Evolutionary conservation across 2,113 vertebrate genomes (phyloP), one percentile per base, ranked within the genome.

Genomic region (Bagarius yarrelli): DNA sequence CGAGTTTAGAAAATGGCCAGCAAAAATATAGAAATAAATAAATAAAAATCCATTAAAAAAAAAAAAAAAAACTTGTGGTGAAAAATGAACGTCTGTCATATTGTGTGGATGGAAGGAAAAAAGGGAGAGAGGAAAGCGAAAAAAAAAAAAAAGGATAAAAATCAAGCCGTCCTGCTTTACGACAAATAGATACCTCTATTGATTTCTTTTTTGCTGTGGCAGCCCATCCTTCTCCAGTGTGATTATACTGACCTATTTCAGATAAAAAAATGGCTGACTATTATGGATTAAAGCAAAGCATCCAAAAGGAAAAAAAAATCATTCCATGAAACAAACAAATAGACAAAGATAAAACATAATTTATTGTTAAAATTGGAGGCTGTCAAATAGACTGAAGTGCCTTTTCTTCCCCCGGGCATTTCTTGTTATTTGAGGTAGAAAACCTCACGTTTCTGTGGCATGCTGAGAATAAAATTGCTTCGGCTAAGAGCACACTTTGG

Each of bases 161-260:
- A 92, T 93, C 90, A 91, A 63, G 88, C 88, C 93, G 92, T 90
- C 91, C 92, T 93, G 92, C 91, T 94, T 93, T 88, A 93, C 86
- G 90, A 92, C 91, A 93, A 93, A 94, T 92, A 93, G 91, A 93
- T 92, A 91, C 89, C 91, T 93, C 92, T 91, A 93, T 93, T 94
- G 92, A 93, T 93, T 91, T 92, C 89, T 88, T 88, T 92, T 91
- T 92, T 92, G 88, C 90, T 85, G 88, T 72, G 85, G 86, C 88
- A 88, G 88, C 90, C 91, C 91, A 91, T 92, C 89, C 86, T 87
- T 93, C 91, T 91, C 88, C 85, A 85, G 88, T 92, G 91, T 92
- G 91, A 93, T 92, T 93, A 91, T 89, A 90, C 90, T 93, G 93
- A 93, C 93, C 93, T 89, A 94, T 93, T 94, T 94, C 85, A 88